Evolutionary conservation across 23 tunicate genomes (phyloP), one percentile per base, ranked within the genome.

Genomic region (Ascidia mentula): DNA sequence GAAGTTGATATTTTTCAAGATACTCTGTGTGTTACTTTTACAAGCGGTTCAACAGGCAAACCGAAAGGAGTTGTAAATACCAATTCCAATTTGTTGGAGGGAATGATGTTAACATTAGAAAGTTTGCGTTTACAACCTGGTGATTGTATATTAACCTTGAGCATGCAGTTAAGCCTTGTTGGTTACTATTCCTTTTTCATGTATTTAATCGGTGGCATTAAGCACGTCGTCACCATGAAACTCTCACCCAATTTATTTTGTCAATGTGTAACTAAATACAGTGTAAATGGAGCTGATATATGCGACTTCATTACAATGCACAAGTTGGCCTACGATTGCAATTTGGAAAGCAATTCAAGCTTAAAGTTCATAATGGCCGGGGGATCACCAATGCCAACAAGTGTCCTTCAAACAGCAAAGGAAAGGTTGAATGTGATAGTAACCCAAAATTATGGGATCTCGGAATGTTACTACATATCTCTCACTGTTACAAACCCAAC

Each of bases 31-130:
- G 32, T 70, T 18, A 22, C 8, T 4, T 32, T 32, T 34, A 70
- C 74, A 28, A 70, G 74, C 38, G 74, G 74, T 22, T 32, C 74
- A 5, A 70, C 74, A 30, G 74, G 74, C 8, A n/a, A 70, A 4
- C 74, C 74, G 13, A 70, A 70, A 70, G 74, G 35, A 18, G 13
- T 70, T 34, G 35, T 70, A 9, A 32, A 30, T 70, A 70, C 74
- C 31, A 33, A 30, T 18, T 32, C 7, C 35, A 32, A 34, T 34
- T 4, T 70, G 37, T 3, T 32, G 39, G 24, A 35, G 18, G 37
- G 3, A 1, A 30, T 70, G 17, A 36, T 32, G n/a, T 3, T 22
- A 35, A 30, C 13, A 3, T 3, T 17, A 35, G 30, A 33, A 6
- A 5, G 4, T 9, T 9, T 34, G 34, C n/a, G 7, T 34, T 33